Base-by-base conservation (phyloP, 2,888 invertebrate genomes). In the Oegoconia quadripuncta region DNA sequence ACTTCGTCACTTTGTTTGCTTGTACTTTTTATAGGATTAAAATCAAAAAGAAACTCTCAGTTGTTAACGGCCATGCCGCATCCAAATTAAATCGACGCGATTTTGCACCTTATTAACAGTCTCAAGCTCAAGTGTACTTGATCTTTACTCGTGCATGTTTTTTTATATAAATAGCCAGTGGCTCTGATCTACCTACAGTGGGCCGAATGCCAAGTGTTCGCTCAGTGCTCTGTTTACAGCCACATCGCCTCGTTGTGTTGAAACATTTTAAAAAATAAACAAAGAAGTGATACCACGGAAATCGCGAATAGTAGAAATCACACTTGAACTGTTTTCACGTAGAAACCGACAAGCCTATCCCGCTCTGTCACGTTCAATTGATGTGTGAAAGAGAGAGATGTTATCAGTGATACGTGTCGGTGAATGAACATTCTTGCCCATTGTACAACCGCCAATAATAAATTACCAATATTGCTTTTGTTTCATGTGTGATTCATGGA, bases 221-320 rank as follows among this genome's bases (percentile, higher is more conserved):
- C 41, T 54, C 68, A 79, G 78, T 81, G 39, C 56, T 57, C 60
- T 74, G 68, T 70, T 71, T 74, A 67, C 65, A 44, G 50, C 51
- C 48, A 55, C 28, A 34, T 41, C 33, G 47, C 34, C 37, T 48
- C 38, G 60, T 53, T 46, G 64, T 50, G 44, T 34, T 7, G 22
- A 28, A 6, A 28, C 6, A n/a, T 32, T 3, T 8, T 13, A 3
- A 12, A 13, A 27, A 26, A 9, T 26, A 12, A 26, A 26, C 22
- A 27, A 27, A 27, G 3, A 12, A 5, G 14, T 27, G 3, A n/a
- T n/a, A n/a, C n/a, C n/a, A n/a, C n/a, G n/a, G n/a, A n/a, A n/a
- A n/a, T n/a, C n/a, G n/a, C n/a, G n/a, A n/a, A n/a, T n/a, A n/a
- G n/a, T n/a, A n/a, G n/a, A n/a, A n/a, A n/a, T n/a, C n/a, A n/a